These are phyloP conservation scores for Balearica regulorum DNA, from an alignment of 2,797 vertebrate species.

Conservation along the genomic window DNA sequence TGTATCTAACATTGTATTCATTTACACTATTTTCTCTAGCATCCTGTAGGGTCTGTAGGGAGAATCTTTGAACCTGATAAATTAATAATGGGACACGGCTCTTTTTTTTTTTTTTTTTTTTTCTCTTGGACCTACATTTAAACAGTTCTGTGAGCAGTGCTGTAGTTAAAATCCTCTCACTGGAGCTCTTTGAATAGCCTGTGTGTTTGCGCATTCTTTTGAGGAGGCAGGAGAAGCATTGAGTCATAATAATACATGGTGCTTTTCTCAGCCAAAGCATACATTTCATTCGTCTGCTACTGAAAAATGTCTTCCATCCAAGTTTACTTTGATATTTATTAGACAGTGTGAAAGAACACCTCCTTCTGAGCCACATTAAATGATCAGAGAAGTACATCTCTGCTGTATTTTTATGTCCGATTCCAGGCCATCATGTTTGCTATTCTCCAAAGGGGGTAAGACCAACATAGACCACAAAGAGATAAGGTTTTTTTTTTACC, in stretches of 20 bases:
- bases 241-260: neutral
- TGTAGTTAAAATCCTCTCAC: neutral
- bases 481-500: neutral
- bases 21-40: neutral
- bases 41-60: neutral
- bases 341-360: neutral
- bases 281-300: neutral
- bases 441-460: neutral
- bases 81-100: neutral
- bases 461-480: neutral
- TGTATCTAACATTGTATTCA: neutral
- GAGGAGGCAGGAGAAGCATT: neutral
- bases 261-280: neutral
- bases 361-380: neutral
- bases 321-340: slow-evolving; percentile 35
- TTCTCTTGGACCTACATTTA: neutral
- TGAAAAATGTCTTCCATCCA: neutral
- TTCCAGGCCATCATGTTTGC: neutral
- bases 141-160: neutral
- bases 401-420: neutral
- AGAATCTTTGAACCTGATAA: neutral
- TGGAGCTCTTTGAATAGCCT: neutral
- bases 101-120: neutral
- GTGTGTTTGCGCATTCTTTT: neutral
- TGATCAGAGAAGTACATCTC: neutral